phyloP scores from a whole-genome alignment of 2,888 invertebrate genomes.

The Thereva nobilitata region DNA sequence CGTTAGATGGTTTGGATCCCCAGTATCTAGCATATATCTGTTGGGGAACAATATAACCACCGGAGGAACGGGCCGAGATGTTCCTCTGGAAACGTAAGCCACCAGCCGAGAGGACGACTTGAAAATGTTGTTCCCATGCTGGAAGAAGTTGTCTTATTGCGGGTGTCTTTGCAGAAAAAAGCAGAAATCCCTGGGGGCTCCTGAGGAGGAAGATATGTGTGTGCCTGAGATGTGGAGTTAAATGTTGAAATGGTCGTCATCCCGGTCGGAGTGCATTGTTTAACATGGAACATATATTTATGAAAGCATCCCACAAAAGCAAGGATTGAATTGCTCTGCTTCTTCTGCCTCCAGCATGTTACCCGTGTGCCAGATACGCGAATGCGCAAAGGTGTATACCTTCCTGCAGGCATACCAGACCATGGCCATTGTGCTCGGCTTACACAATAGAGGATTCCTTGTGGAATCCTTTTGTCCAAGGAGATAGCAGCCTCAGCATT shows the following conservation, averaged over 20 bases:
- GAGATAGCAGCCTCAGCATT: slow-evolving; percentile 25
- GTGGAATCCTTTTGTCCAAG: slow-evolving; percentile 26
- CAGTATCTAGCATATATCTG: not conserved
- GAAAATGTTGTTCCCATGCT: slow-evolving; percentile 11
- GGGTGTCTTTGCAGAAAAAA: not conserved
- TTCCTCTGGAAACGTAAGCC: slow-evolving; percentile 3
- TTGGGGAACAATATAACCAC: not conserved
- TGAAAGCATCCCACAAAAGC: slow-evolving; percentile 37
- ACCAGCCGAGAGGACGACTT: not conserved
- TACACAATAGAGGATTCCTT: slow-evolving; percentile 25
- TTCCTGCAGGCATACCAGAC: not conserved
- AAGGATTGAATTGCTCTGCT: slow-evolving; percentile 34
- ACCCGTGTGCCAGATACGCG: slow-evolving; percentile 6
- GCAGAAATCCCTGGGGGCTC: not conserved
- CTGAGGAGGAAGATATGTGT: slow-evolving; percentile 15
- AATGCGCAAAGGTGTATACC: not conserved
- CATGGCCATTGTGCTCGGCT: slow-evolving; percentile 6
- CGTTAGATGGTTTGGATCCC: not conserved
- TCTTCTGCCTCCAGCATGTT: slow-evolving; percentile 22
- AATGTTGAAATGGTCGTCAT: slow-evolving; percentile 9
- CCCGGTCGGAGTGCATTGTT: slow-evolving; percentile 17
- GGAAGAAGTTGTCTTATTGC: slow-evolving; percentile 6
- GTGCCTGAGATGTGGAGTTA: slow-evolving; percentile 9
- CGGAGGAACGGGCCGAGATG: slow-evolving; percentile 10
- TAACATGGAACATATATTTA: slow-evolving; percentile 36